phyloP scores from a whole-genome alignment of 1,140 invertebrate species.

The Octopus bimaculoides region DNA sequence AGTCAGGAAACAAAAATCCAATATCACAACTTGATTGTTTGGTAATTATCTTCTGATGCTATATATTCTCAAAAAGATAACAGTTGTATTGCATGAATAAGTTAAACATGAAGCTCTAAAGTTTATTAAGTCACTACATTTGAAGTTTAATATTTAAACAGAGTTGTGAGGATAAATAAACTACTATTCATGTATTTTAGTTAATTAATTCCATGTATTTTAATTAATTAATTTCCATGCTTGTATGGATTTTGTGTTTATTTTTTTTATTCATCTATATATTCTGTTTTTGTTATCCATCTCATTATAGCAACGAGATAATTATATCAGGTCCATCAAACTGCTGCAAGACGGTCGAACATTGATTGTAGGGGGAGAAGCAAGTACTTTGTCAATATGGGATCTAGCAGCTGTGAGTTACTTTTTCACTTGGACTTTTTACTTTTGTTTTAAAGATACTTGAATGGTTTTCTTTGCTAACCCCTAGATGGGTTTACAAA shows the following conservation, averaged over 20 bases:
- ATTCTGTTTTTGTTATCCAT: conserved; percentile 16
- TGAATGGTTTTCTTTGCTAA: no score
- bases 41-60: conserved; percentile 60
- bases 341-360: conserved; percentile 93
- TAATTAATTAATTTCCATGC: no score
- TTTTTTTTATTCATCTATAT: background rate
- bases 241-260: background rate
- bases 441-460: background rate
- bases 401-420: conserved; percentile 71
- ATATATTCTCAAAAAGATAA: background rate
- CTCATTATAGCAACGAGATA: conserved; percentile 71
- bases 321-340: conserved; percentile 97
- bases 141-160: no score
- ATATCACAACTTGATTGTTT: conserved; percentile 91
- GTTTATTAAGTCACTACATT: no score
- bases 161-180: no score
- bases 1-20: conserved; percentile 78
- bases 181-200: no score
- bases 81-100: no score
- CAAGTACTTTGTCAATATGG: conserved; percentile 94
- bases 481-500: no score
- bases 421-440: background rate
- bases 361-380: conserved; percentile 94
- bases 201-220: no score
- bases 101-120: no score